phyloP scores from a whole-genome alignment of 2,797 vertebrate genomes.

The Catharus ustulatus region DNA sequence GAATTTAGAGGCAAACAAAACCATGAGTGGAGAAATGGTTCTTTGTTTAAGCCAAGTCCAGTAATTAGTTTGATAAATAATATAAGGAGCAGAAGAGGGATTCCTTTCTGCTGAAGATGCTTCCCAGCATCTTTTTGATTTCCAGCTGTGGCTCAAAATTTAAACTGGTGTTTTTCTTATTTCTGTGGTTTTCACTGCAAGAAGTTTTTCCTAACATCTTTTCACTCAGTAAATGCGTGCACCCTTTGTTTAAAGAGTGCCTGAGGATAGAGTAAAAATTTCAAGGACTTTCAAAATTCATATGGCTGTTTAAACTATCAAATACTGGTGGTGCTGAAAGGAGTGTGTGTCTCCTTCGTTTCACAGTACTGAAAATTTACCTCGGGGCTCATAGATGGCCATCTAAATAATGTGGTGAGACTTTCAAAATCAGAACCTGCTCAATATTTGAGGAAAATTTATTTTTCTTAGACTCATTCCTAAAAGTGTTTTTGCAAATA shows the following conservation, averaged over 20 bases:
- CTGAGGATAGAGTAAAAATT: background rate
- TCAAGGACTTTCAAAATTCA: background rate
- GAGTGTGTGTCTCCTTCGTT: background rate
- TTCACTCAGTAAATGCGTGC: background rate
- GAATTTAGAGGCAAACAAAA: background rate
- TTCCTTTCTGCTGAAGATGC: background rate
- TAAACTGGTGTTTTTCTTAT: conserved; percentile 12
- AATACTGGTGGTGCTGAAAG: background rate
- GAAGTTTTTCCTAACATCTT: background rate
- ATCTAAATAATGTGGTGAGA: background rate
- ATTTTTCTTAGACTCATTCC: background rate
- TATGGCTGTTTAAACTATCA: background rate
- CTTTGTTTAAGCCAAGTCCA: background rate
- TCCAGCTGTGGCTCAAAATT: background rate
- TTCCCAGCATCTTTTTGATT: background rate
- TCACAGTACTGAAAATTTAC: background rate
- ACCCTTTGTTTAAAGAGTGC: background rate
- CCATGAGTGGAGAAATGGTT: background rate
- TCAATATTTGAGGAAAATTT: background rate
- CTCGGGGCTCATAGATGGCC: background rate
- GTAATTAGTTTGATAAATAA: background rate
- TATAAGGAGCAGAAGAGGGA: background rate
- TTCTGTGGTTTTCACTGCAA: conserved; percentile 1
- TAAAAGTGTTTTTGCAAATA: background rate
- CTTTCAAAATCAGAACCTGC: background rate